Conservation (phyloP, 1,140 invertebrate genomes). For the Whitmania pigra region DNA sequence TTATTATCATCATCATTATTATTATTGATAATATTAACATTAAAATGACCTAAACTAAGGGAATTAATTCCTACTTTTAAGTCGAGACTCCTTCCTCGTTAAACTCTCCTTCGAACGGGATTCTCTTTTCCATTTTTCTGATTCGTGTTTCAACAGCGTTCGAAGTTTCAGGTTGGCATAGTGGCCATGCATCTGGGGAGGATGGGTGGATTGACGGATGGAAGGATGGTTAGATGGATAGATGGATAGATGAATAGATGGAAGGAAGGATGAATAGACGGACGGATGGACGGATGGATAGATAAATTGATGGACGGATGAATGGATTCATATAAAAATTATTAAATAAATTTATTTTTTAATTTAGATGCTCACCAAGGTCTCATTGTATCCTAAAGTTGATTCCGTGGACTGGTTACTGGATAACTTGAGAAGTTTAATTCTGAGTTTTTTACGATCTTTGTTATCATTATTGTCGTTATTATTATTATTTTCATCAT, state of each 20-base stretch:
- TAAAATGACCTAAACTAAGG: too few relatives aligned
- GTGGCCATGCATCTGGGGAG: neutral
- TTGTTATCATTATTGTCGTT: slow-evolving; percentile 3
- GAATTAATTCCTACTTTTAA: too few relatives aligned
- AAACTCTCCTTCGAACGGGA: neutral
- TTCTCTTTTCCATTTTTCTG: neutral
- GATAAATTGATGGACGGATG: neutral
- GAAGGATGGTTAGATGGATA: neutral
- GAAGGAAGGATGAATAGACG: neutral
- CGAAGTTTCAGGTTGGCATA: neutral
- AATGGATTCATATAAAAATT: neutral
- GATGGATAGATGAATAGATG: neutral
- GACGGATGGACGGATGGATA: neutral
- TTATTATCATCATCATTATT: too few relatives aligned
- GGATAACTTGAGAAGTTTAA: neutral
- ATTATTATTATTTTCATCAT: neutral
- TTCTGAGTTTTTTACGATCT: neutral
- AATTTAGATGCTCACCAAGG: neutral
- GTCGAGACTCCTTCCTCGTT: too few relatives aligned
- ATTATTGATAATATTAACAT: too few relatives aligned
- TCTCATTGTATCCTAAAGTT: neutral
- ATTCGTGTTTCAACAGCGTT: slow-evolving; percentile 1
- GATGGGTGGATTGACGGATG: neutral
- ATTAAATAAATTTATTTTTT: neutral
- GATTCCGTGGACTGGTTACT: neutral